Percentiles rank a stretch among this genome's conserved stretches.
Conservation (phyloP, 2,888 invertebrate genomes). For the Dilophus febrilis region DNA sequence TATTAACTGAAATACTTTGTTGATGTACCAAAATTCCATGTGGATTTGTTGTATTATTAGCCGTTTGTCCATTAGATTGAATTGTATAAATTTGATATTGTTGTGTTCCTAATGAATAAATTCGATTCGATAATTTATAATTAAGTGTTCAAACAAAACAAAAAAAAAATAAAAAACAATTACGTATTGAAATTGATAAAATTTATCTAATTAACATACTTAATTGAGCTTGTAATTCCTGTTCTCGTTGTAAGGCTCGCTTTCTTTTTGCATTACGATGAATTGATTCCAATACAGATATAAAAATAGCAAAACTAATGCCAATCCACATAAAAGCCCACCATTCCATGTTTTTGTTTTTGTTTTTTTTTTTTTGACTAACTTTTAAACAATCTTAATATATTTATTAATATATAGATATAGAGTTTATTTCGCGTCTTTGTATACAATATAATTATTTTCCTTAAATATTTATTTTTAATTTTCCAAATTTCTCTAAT, state of each 20-base stretch:
- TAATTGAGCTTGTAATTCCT: constrained; percentile 2
- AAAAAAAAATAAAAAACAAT: not conserved
- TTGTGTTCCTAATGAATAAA: not conserved
- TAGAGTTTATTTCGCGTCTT: too few relatives aligned
- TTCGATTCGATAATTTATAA: not conserved
- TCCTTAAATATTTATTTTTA: too few relatives aligned
- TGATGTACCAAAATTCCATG: not conserved
- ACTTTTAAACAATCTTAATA: too few relatives aligned
- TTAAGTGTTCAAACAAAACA: not conserved
- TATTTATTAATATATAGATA: too few relatives aligned
- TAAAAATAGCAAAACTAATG: constrained; percentile 1
- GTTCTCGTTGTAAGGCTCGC: not conserved
- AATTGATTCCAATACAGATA: constrained; percentile 4
- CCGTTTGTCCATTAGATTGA: not conserved
- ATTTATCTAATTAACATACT: not conserved
- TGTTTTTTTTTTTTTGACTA: not conserved
- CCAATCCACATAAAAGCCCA: constrained; percentile 3
- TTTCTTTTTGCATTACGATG: constrained; percentile 1
- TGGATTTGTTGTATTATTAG: not conserved
- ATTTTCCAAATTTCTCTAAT: too few relatives aligned
- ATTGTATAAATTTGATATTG: constrained; percentile 2
- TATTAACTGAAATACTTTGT: too few relatives aligned
- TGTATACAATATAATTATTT: too few relatives aligned
- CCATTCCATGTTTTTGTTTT: not conserved
- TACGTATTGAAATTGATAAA: not conserved